phyloP scores from a whole-genome alignment of 2,888 invertebrate species.

The Polylopha cassiicola region DNA sequence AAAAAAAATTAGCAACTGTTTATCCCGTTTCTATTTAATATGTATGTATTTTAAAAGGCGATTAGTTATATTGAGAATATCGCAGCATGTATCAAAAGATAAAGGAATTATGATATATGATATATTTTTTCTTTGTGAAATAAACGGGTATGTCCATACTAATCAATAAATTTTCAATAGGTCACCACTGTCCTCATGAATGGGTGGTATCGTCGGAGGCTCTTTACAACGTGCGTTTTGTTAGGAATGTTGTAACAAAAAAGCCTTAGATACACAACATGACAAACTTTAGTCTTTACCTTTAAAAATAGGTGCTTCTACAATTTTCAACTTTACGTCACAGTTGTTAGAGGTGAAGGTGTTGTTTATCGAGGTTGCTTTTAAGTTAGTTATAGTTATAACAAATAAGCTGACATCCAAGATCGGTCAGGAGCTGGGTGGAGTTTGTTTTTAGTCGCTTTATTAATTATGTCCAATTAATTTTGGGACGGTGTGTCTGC shows the following conservation, averaged over 20 bases:
- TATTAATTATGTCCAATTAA: slow-evolving; percentile 77
- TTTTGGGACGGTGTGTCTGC: slow-evolving; percentile 59
- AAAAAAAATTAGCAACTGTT: no score
- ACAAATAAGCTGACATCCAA: slow-evolving; percentile 62
- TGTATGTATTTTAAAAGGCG: no score
- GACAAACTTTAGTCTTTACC: slow-evolving; percentile 50
- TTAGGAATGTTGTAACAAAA: slow-evolving; percentile 76
- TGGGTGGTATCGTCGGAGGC: slow-evolving; percentile 75
- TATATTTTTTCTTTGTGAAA: no score
- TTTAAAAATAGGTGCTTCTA: slow-evolving; percentile 20
- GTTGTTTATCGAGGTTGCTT: slow-evolving; percentile 9
- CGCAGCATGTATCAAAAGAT: slow-evolving; percentile 1
- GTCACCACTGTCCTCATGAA: slow-evolving; percentile 75
- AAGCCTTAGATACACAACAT: slow-evolving; percentile 71
- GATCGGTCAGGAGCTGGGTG: slow-evolving; percentile 62
- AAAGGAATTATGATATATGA: background rate
- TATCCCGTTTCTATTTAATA: no score
- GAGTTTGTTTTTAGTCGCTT: slow-evolving; percentile 68
- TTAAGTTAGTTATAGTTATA: slow-evolving; percentile 30
- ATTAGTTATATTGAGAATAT: background rate
- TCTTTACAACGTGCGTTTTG: slow-evolving; percentile 76
- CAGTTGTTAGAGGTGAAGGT: slow-evolving; percentile 20
- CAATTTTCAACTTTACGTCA: slow-evolving; percentile 32
- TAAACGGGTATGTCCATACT: slow-evolving; percentile 42
- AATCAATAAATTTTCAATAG: slow-evolving; percentile 65